Base-by-base conservation (phyloP, 2,888 invertebrate genomes). In the Caenorhabditis parvicauda region DNA sequence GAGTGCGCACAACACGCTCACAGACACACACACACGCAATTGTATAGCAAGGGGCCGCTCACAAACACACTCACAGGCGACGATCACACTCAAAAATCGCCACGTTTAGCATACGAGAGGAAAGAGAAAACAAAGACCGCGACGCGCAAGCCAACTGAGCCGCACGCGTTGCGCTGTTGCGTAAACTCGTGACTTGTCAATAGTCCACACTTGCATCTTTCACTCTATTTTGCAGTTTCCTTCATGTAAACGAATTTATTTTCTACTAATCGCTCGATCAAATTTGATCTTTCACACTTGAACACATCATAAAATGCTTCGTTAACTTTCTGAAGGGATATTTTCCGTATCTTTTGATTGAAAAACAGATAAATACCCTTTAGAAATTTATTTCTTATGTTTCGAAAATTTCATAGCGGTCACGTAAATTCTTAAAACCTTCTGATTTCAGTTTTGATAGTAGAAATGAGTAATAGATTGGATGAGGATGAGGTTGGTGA, bases 401-500 rank as follows among this genome's bases (percentile, higher is more conserved):
- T 32, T 32, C 35, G 9, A n/a, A n/a, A 32, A 32, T 32, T 32
- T 32, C n/a, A 12, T 32, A 12, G 9, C 35, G 9, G 9, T 32
- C 9, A 12, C 35, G 35, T n/a, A 32, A 12, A 12, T 32, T 32
- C n/a, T 32, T 32, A n/a, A 32, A 9, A 12, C n/a, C 9, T 32
- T n/a, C 35, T 32, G 35, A 32, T 12, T 32, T n/a, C 9, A n/a
- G 35, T n/a, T 12, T 12, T 62, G 62, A 54, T 57, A 22, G 63
- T 63, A n/a, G 56, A 63, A 6, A 49, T 56, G 17, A 45, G 44
- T 35, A 46, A 67, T 41, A 46, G 56, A 14, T 52, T 67, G 35
- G 58, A 58, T 5, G 63, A 63, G n/a, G 55, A 52, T 56, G 60
- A 59, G 27, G 50, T 54, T 19, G 54, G 37, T 9, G 58, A 63